Evolutionary conservation across 2,888 invertebrate species (phyloP), one percentile per base, ranked within the genome.

Genomic region (Rhingia rostrata): DNA sequence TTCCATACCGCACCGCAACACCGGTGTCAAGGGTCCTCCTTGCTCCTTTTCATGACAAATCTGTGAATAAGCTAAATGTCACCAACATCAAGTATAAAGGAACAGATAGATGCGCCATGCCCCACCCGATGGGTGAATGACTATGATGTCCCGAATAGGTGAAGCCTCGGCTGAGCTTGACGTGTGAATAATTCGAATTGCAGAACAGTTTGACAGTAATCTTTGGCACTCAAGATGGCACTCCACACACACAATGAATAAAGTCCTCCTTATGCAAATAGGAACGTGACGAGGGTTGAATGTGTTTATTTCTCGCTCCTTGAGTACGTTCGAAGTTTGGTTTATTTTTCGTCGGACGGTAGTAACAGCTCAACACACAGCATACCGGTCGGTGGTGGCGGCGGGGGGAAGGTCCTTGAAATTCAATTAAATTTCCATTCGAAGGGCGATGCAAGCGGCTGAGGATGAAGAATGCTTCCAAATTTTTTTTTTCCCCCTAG

Each of bases 161-260:
- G 58, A 47, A 41, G 70, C 51, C 22, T 63, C 51, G 49, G 14
- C 66, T 82, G 83, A 49, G 67, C 63, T 56, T 84, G 84, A 84
- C 74, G 79, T 84, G 84, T 84, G 79, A 84, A 84, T 84, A 84
- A 84, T 84, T 84, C 74, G 79, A 80, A 84, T 84, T 80, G 84
- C 74, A 75, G 79, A 84, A 70, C 84, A 80, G 84, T 84, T 84
- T 84, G 84, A 84, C 84, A 84, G 84, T 79, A 84, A 84, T 84
- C 84, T 80, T 84, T 84, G 84, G 41, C 84, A 84, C 84, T 79
- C 84, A 84, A 84, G 84, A 84, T 70, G 84, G 43, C 78, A 73
- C 77, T 77, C 41, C 58, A 51, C 51, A 75, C 79, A 64, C 60
- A 80, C 69, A 80, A 69, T 74, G 69, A 84, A 79, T 79, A 80